phyloP scores from a whole-genome alignment of 2,797 vertebrate genomes.

The Sus cebifrons region DNA sequence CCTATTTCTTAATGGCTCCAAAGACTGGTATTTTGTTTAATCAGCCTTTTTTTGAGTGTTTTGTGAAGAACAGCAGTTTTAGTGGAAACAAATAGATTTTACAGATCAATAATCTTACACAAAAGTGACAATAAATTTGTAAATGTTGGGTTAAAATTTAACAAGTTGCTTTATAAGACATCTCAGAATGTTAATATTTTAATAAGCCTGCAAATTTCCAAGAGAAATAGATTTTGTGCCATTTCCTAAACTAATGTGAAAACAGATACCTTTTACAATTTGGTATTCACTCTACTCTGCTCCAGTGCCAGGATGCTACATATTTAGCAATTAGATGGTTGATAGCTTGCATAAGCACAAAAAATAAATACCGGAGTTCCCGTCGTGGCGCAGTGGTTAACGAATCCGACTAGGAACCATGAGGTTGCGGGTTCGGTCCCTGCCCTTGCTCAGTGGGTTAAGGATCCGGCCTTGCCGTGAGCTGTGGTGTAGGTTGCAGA shows the following conservation, averaged over 20 bases:
- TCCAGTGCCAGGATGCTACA: background rate
- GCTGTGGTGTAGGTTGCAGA: no score
- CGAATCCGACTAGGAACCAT: no score
- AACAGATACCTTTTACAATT: background rate
- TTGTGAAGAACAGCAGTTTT: background rate
- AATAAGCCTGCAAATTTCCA: background rate
- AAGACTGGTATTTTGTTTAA: background rate
- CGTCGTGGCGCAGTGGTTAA: no score
- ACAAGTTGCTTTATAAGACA: background rate
- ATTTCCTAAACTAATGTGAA: constrained; percentile 8
- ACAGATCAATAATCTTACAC: background rate
- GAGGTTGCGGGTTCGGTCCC: no score
- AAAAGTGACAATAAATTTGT: background rate
- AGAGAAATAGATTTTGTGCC: background rate
- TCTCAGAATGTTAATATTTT: background rate
- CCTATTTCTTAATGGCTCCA: background rate
- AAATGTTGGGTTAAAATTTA: background rate
- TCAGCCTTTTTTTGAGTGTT: background rate
- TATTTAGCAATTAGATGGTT: background rate
- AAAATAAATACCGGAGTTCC: background rate
- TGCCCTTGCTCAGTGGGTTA: no score
- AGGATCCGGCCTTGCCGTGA: no score
- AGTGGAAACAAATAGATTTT: background rate
- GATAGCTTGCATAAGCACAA: background rate
- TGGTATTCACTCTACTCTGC: background rate